These are phyloP conservation scores for Caiman crocodilus DNA, from an alignment of 2,797 vertebrate genomes.

Conservation along the genomic window DNA sequence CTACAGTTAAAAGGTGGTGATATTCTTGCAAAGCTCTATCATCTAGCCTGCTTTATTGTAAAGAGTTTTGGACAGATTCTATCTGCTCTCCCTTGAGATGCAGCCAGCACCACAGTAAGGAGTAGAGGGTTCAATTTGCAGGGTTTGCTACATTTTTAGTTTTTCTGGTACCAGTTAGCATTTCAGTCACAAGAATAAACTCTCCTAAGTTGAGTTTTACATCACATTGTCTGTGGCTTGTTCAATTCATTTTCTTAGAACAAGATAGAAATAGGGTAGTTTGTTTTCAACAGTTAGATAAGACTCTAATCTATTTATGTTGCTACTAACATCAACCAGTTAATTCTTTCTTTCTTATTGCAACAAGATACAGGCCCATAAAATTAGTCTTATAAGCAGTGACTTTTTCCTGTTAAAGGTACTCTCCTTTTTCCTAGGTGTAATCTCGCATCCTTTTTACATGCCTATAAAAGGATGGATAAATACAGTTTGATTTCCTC, in stretches of 20 bases:
- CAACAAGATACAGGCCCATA: background rate
- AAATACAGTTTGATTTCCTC: background rate
- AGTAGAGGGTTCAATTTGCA: background rate
- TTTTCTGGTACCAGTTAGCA: background rate
- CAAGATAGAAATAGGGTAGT: background rate
- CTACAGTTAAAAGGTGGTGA: too few relatives aligned
- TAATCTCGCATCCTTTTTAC: background rate
- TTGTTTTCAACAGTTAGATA: background rate
- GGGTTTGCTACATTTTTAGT: background rate
- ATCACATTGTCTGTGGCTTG: background rate
- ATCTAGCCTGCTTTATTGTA: background rate
- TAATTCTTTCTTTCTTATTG: fast-evolving
- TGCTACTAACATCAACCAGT: background rate
- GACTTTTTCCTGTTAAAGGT: background rate
- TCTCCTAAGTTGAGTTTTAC: background rate
- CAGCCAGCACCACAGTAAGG: background rate
- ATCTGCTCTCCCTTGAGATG: background rate
- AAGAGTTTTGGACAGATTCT: background rate
- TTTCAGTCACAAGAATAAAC: background rate
- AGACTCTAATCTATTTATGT: background rate
- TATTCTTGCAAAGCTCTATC: too few relatives aligned
- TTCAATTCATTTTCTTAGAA: background rate
- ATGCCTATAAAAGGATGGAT: background rate
- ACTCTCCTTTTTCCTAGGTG: background rate
- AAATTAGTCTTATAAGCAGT: background rate